These are phyloP conservation scores for Danio jaintianensis DNA, from an alignment of 2,797 vertebrate species.

Conservation along the genomic window DNA sequence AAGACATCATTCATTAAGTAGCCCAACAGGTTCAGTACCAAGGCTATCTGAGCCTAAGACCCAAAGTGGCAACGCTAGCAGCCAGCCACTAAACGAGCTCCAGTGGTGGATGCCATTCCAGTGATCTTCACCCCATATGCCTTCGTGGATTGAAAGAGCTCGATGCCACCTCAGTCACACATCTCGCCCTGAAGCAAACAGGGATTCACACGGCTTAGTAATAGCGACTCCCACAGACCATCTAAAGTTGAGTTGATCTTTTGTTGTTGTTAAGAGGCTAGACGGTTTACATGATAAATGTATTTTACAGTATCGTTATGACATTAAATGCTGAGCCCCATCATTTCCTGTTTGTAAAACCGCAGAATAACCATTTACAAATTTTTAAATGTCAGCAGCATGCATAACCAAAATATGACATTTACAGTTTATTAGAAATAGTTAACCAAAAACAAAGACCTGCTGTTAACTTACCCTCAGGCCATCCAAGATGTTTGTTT, in stretches of 20 bases:
- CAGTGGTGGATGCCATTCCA: constrained; percentile 92
- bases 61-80: constrained; percentile 86
- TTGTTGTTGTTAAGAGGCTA: constrained; percentile 50
- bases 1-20: constrained; percentile 72
- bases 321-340: constrained; percentile 47
- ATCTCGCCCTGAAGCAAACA: constrained; percentile 99
- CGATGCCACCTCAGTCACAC: constrained; percentile 96
- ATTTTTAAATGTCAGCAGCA: constrained; percentile 52
- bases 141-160: constrained; percentile 91
- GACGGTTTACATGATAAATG: constrained; percentile 41
- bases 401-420: constrained; percentile 44
- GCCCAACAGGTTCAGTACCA: constrained; percentile 85
- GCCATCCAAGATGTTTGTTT: no score
- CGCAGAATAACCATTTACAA: constrained; percentile 35
- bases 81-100: constrained; percentile 90
- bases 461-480: neutral
- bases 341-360: constrained; percentile 37
- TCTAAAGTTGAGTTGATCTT: constrained; percentile 61
- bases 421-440: neutral
- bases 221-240: constrained; percentile 86
- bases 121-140: constrained; percentile 93
- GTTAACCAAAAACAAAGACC: neutral
- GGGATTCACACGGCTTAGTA: constrained; percentile 98
- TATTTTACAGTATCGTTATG: constrained; percentile 27
- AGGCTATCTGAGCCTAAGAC: constrained; percentile 91